phyloP scores from a whole-genome alignment of 92 coral and sea anemone genomes.

The Pocillopora meandrina region DNA sequence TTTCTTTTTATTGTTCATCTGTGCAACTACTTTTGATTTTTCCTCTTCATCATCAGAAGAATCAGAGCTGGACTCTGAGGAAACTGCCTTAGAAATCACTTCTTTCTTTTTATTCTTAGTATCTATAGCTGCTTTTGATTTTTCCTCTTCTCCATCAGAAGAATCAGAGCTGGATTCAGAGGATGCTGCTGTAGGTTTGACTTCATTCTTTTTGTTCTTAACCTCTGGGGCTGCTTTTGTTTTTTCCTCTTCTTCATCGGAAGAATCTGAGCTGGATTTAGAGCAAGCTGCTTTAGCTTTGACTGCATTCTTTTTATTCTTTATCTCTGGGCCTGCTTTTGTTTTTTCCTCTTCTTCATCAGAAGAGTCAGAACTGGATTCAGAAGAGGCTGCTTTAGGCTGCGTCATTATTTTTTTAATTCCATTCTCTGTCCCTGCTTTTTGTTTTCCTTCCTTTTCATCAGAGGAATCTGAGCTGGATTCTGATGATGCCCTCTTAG shows the following conservation, averaged over 20 bases:
- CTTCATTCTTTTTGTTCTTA: neutral
- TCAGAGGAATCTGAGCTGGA: slow-evolving; percentile 55
- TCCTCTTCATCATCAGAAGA: slow-evolving; percentile 40
- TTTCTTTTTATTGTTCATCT: slow-evolving; percentile 8
- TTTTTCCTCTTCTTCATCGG: slow-evolving; percentile 49
- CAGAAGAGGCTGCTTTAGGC: neutral
- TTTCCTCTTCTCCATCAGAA: slow-evolving; percentile 31
- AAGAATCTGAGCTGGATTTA: slow-evolving; percentile 50
- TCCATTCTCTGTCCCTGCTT: neutral
- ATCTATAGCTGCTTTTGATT: neutral
- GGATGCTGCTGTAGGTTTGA: slow-evolving; percentile 14
- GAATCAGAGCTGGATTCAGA: slow-evolving; percentile 53
- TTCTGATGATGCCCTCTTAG: slow-evolving; percentile 6
- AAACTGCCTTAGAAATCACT: slow-evolving; percentile 1
- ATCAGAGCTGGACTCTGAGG: slow-evolving; percentile 50
- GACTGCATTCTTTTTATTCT: neutral
- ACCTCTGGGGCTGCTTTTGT: neutral
- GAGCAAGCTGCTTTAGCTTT: slow-evolving; percentile 9
- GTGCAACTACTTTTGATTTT: neutral
- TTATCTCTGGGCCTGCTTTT: neutral
- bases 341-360: slow-evolving; percentile 46
- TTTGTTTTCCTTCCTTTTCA: slow-evolving; percentile 35
- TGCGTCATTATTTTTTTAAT: neutral
- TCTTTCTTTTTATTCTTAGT: neutral
- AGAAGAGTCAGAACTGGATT: slow-evolving; percentile 50